Percentiles rank a stretch among this genome's conserved stretches.
Conservation (phyloP, 2,113 vertebrate species). For the Centropus bengalensis region DNA sequence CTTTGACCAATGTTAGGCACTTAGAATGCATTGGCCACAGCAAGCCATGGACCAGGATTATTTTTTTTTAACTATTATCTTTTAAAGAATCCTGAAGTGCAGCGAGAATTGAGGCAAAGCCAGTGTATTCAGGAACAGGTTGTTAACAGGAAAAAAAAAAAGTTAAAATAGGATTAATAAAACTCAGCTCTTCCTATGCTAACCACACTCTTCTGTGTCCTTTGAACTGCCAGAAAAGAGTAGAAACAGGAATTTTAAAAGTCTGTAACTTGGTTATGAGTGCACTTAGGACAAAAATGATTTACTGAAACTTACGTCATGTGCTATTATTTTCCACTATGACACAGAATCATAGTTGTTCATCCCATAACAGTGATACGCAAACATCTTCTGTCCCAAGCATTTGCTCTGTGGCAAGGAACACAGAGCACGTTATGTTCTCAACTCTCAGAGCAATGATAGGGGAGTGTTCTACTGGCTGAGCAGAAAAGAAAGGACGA, state of each 20-base stretch:
- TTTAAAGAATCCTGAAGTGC: not conserved
- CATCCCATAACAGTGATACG: slow-evolving; percentile 2
- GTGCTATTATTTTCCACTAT: slow-evolving; percentile 48
- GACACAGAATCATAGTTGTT: slow-evolving; percentile 48
- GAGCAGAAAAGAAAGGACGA: not conserved
- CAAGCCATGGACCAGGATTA: not conserved
- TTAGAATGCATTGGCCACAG: not conserved
- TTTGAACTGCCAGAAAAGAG: not conserved
- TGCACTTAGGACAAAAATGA: slow-evolving; percentile 16
- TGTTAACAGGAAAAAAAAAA: not conserved
- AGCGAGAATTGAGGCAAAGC: not conserved
- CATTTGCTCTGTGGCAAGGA: slow-evolving; percentile 4
- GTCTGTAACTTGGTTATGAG: slow-evolving; percentile 16
- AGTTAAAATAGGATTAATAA: not conserved
- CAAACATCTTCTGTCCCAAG: slow-evolving; percentile 41
- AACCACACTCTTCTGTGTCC: not conserved
- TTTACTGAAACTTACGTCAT: slow-evolving; percentile 41
- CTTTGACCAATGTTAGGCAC: not conserved
- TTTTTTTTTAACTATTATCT: not conserved
- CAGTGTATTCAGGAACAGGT: not conserved
- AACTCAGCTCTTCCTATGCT: not conserved
- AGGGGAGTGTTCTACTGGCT: not conserved
- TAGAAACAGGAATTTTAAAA: not conserved
- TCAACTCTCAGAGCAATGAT: not conserved
- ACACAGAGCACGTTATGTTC: slow-evolving; percentile 48